Evolutionary conservation across 2,888 invertebrate genomes (phyloP).

Genomic region (Cheilosia soror): DNA sequence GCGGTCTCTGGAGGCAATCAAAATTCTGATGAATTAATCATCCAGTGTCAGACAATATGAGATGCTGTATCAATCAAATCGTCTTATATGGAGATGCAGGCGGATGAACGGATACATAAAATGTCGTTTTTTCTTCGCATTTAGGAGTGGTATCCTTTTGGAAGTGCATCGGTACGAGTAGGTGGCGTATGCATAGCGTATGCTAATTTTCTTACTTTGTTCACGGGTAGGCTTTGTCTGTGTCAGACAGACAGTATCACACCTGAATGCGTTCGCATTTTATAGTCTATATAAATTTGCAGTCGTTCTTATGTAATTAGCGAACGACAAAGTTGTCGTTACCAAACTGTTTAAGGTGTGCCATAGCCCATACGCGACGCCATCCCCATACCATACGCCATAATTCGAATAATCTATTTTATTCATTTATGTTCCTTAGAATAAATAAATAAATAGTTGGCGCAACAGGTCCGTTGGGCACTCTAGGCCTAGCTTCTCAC

Average conservation of each 20-base stretch:
- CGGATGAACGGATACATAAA: slow-evolving; percentile 1
- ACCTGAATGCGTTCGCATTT: slow-evolving; percentile 5
- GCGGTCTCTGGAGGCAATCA: slow-evolving; percentile 27
- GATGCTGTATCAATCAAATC: slow-evolving; percentile 46
- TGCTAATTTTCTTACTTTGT: slow-evolving; percentile 13
- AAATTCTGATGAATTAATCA: slow-evolving; percentile 57
- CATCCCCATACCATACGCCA: too few species aligned
- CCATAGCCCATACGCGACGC: too few species aligned
- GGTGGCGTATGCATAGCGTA: slow-evolving; percentile 27
- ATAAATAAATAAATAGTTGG: too few species aligned
- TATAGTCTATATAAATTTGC: not conserved
- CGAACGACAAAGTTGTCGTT: not conserved
- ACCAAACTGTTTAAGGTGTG: not conserved
- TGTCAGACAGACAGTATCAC: slow-evolving; percentile 17
- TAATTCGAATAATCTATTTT: too few species aligned
- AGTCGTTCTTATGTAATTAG: slow-evolving; percentile 36
- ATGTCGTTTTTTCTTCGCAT: not conserved
- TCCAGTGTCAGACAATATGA: slow-evolving; percentile 29
- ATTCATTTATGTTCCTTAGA: too few species aligned
- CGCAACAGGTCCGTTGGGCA: too few species aligned
- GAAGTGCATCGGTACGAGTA: slow-evolving; percentile 1
- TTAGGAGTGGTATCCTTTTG: slow-evolving; percentile 49
- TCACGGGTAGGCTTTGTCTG: not conserved
- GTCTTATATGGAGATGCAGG: slow-evolving; percentile 8
- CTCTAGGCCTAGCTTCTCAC: too few species aligned